A percentile compares a stretch with the other conserved stretches of the same genome.
Conservation (phyloP, 2,888 invertebrate genomes). For the Tuberolachnus salignus region DNA sequence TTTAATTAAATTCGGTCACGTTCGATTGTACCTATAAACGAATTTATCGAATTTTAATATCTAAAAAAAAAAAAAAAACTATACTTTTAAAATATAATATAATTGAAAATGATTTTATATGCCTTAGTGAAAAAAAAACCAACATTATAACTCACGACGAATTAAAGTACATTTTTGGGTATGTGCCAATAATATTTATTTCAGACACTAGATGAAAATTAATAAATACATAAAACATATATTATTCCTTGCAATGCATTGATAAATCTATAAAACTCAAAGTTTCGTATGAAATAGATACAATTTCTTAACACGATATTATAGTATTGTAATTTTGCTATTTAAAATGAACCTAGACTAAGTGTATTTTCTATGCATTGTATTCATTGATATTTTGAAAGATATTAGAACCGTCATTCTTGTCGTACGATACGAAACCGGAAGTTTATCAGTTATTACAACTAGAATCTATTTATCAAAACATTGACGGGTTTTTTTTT, state of each 20-base stretch:
- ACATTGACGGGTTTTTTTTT: background rate
- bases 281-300: background rate
- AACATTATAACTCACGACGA: too few species aligned
- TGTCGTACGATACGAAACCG: background rate
- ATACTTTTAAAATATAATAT: too few species aligned
- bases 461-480: constrained; percentile 3
- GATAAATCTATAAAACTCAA: background rate
- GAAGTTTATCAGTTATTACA: background rate
- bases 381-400: background rate
- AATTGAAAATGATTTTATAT: too few species aligned
- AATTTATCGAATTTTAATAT: background rate
- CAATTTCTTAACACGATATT: background rate
- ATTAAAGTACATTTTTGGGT: too few species aligned
- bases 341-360: background rate
- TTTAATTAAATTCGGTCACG: constrained; percentile 4
- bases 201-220: background rate
- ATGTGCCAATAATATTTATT: too few species aligned
- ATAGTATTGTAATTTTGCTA: background rate
- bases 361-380: background rate
- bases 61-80: background rate
- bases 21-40: background rate
- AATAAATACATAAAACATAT: background rate
- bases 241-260: background rate
- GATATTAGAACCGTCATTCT: background rate
- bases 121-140: too few species aligned